These are phyloP conservation scores for Drosophila sp. DNA, from an alignment of 1,140 invertebrate genomes.

Conservation along the genomic window DNA sequence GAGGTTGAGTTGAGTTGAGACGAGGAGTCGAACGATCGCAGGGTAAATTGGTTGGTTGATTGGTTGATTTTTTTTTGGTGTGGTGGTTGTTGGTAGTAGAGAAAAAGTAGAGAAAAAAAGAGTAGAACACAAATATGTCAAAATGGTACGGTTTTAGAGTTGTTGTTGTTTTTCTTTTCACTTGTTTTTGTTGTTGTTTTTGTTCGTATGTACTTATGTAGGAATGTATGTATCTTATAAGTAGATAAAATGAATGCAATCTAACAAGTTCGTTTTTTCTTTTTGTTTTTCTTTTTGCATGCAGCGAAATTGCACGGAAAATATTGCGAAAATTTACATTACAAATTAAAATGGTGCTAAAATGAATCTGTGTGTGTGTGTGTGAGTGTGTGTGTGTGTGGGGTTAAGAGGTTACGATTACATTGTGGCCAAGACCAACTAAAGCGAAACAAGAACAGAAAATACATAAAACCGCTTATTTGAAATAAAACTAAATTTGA, in stretches of 20 bases:
- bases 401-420: not conserved
- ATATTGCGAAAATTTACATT: constrained; percentile 16
- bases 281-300: constrained; percentile 23
- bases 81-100: constrained; percentile 55
- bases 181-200: constrained; percentile 1
- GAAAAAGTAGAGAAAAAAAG: constrained; percentile 75
- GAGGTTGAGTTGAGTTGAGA: constrained; percentile 46
- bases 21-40: constrained; percentile 67
- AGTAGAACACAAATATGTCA: constrained; percentile 74
- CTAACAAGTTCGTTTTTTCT: constrained; percentile 23
- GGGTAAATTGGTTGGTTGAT: constrained; percentile 65
- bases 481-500: not conserved
- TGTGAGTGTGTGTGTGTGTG: constrained; percentile 19
- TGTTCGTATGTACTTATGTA: no score
- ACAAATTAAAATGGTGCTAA: constrained; percentile 4
- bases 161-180: constrained; percentile 20
- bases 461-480: not conserved
- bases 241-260: not conserved
- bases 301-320: constrained; percentile 7
- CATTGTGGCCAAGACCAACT: constrained; percentile 20
- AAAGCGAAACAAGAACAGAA: not conserved
- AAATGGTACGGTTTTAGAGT: constrained; percentile 36
- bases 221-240: not conserved
- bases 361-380: constrained; percentile 3
- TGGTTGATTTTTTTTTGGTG: constrained; percentile 44